Evolutionary conservation across 2,888 invertebrate species (phyloP), one percentile per base, ranked within the genome.

Genomic region (Anoncus sp.): DNA sequence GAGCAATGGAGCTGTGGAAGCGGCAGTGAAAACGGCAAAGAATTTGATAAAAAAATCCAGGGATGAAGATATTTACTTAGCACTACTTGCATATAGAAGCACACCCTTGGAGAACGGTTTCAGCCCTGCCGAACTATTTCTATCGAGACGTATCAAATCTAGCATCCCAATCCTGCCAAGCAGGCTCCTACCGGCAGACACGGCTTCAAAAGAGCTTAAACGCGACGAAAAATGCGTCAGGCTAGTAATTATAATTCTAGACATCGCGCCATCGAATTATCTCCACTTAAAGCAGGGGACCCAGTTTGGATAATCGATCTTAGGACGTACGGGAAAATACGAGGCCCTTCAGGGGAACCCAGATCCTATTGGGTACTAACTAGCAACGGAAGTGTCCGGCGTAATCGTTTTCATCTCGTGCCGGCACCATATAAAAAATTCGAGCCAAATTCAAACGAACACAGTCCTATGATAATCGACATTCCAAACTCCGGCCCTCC

Each of bases 81-180:
- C 47, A 4, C 38, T 63, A 6, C 31, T 63, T 12, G 31, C 62
- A 1, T 63, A 47, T 70, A 20, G 45, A 38, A 35, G 47, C 24
- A 47, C 47, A 12, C 62, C 62, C 14, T 16, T 63, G 12, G 55
- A 70, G 24, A 40, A 70, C 45, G 70, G 70, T 57, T 70, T 70
- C 57, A 70, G 70, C 38, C 70, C 70, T 2, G 70, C 70, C 16
- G 59, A 70, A 70, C 24, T 60, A n/a, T 57, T 57, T 35, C 35
- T 70, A 12, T 57, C 45, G 7, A 51, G 69, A 45, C 57, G 43
- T 27, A 49, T 74, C 3, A 57, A 63, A 22, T 40, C 51, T 7
- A 63, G 51, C 40, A 51, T 65, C 16, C 65, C 65, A 40, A 51
- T 16, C 5, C 24, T 51, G 51, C 65, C 51, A 10, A 49, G 40